Evolutionary conservation across 2,113 vertebrate genomes (phyloP).

Genomic region (Eretmochelys imbricata): DNA sequence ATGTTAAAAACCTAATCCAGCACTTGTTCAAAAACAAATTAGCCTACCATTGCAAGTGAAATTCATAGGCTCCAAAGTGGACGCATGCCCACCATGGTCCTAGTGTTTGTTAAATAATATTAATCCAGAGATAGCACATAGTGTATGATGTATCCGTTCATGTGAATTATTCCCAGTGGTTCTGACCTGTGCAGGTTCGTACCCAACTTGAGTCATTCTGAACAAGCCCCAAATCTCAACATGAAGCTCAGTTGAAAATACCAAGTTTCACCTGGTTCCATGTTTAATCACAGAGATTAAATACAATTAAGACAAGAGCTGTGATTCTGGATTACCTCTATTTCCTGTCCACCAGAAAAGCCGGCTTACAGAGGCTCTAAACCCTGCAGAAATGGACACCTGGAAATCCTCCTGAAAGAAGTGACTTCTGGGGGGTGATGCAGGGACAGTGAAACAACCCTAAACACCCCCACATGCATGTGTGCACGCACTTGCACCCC

Average conservation of each 20-base stretch:
- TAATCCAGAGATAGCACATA: neutral
- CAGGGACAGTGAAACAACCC: no score
- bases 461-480: no score
- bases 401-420: no score
- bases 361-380: no score
- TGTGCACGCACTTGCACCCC: no score
- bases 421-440: no score
- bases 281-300: neutral
- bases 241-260: neutral
- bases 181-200: neutral
- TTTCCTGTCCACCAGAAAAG: no score
- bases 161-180: no score
- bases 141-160: no score
- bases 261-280: neutral
- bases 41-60: neutral
- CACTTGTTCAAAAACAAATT: neutral
- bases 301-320: neutral
- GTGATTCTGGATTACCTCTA: neutral
- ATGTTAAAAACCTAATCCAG: neutral
- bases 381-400: no score
- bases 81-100: neutral
- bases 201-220: neutral
- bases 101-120: neutral
- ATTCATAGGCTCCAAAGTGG: neutral
- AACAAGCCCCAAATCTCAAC: neutral